Base-by-base conservation (phyloP, 35 echinoderm and acorn worm species). In the Nesometra sesokonis region DNA sequence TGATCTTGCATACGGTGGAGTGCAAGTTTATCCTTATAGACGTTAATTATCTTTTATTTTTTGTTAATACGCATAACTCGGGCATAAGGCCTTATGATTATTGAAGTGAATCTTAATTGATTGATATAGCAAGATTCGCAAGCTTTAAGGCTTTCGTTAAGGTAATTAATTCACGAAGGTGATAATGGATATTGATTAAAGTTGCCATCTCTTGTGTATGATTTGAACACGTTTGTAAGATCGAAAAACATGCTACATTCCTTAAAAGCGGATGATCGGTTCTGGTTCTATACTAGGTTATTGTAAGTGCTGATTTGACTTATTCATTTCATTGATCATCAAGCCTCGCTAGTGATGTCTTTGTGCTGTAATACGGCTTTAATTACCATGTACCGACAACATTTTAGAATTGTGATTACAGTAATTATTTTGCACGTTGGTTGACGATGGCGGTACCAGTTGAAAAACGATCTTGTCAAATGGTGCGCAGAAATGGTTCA, bases 101-200 rank as follows among this genome's bases (percentile, higher is more conserved):
- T 67, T 27, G 11, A 67, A 67, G 52, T 67, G 52, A 9, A 27
- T 67, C 52, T 67, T 67, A 67, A 67, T 67, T 67, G 52, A 67
- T 67, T 67, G 21, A 67, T 9, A 67, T 19, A 67, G 52, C 23
- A 27, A 27, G 21, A 67, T 67, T 27, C 23, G 23, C 52, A 9
- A 67, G 52, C 52, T 67, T 27, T 67, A 67, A 67, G 52, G 52
- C 52, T 67, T 67, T 67, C 52, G 52, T 67, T 67, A 67, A 67
- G 52, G 52, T 67, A 67, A 67, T 67, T 67, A 67, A 67, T 67
- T 67, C 52, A 67, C 52, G 21, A 67, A 67, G 52, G 52, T 67
- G 52, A 67, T 67, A 67, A 67, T 67, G 52, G 52, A 67, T 67
- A 67, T 67, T 67, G 52, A 67, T 67, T 67, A 67, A 67, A 67